Base-by-base conservation (phyloP, 2,888 invertebrate genomes). In the Andrena bucephala region DNA sequence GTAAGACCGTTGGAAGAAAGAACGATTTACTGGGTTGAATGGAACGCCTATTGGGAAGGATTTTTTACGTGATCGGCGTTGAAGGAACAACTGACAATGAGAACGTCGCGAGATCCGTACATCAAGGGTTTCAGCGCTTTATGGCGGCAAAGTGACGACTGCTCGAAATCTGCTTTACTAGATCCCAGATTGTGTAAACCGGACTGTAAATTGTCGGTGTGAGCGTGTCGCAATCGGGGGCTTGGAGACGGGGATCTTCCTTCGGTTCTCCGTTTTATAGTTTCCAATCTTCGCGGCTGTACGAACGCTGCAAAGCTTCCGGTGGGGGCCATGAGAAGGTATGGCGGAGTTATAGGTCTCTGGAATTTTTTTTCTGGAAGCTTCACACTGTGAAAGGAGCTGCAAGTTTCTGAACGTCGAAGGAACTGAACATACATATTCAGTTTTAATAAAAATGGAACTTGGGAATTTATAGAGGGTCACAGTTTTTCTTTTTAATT, bases 281-380 rank as follows among this genome's bases (percentile, higher is more conserved):
- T 71, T 83, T 81, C 76, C 83, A 83, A 83, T 81, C 83, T 81
- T 29, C 62, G 13, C 16, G 31, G 52, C 50, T 57, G 27, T 75
- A 75, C 74, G 66, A 65, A 81, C 80, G 50, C 52, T 29, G 66
- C 69, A 20, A 57, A 52, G 66, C 60, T 68, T 13, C 60, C 31
- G 59, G 62, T n/a, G 54, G 24, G 42, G 13, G 59, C n/a, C 20
- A 10, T n/a, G 33, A 7, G 31, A 27, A 33, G 16, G 8, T 52
- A 27, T 67, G 29, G 42, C n/a, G n/a, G n/a, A 27, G 42, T 54
- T 67, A 77, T 13, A 16, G n/a, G 4, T 16, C 16, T 42, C 20
- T 4, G 10, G 24, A 54, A 52, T 60, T 31, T 31, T 52, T 52
- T 57, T 54, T 24, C 1, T 42, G 20, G 27, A 57, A 57, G 8